phyloP scores from a whole-genome alignment of 2,888 invertebrate genomes.

The Neoaliturus tenellus region DNA sequence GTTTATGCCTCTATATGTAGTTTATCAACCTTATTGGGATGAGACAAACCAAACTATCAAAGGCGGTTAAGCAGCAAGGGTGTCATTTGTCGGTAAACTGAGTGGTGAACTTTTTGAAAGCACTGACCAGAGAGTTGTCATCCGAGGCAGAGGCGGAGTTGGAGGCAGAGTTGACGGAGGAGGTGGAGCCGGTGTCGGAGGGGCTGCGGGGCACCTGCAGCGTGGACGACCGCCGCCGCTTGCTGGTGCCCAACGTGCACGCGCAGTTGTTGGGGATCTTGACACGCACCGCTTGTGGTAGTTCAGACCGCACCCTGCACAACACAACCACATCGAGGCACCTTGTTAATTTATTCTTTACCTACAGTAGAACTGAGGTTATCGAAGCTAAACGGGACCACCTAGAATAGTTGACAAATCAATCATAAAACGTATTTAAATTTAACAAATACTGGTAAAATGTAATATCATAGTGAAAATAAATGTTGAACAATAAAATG shows the following conservation, averaged over 20 bases:
- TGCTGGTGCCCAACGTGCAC: conserved; percentile 71
- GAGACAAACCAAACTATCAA: neutral
- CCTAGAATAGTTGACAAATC: too few relatives aligned
- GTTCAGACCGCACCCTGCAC: conserved; percentile 95
- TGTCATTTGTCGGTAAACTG: conserved; percentile 52
- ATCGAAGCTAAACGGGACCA: too few relatives aligned
- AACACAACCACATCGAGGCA: too few relatives aligned
- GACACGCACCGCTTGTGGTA: conserved; percentile 98
- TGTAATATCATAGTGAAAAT: too few relatives aligned
- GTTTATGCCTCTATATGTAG: too few relatives aligned
- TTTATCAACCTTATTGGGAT: too few relatives aligned
- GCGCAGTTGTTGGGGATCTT: conserved; percentile 99
- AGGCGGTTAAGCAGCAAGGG: neutral
- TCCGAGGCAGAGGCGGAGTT: conserved; percentile 57
- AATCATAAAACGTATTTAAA: too few relatives aligned
- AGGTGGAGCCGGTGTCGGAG: conserved; percentile 85
- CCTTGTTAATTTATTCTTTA: too few relatives aligned
- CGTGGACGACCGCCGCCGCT: conserved; percentile 72
- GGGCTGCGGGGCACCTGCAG: conserved; percentile 78
- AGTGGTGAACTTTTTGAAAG: conserved; percentile 56
- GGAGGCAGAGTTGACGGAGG: conserved; percentile 72
- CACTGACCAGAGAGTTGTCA: conserved; percentile 59
- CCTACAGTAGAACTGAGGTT: too few relatives aligned
- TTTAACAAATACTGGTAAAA: too few relatives aligned
- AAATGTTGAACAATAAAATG: too few relatives aligned